Conservation (phyloP, 2,113 vertebrate genomes). For the Notiomystis cincta region DNA sequence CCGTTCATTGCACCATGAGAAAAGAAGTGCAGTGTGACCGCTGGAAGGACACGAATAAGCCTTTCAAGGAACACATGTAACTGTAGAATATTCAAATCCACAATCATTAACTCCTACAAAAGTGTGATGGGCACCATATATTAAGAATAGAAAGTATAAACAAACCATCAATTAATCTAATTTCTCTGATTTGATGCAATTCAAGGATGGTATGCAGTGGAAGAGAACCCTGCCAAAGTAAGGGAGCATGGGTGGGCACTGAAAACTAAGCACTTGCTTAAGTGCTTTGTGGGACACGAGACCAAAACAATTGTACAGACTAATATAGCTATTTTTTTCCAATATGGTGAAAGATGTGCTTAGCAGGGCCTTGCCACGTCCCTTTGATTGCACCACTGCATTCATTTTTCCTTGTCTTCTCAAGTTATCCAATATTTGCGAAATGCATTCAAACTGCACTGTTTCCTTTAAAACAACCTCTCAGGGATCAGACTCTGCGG, state of each 20-base stretch:
- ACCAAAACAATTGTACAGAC: not conserved
- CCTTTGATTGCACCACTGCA: not conserved
- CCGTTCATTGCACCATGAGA: fast-evolving
- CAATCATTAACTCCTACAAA: not conserved
- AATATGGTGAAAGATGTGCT: not conserved
- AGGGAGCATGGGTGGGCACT: not conserved
- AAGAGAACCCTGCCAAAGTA: not conserved
- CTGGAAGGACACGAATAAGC: not conserved
- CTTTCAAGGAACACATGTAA: not conserved
- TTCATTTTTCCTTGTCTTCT: not conserved
- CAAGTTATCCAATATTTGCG: not conserved
- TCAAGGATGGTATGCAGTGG: not conserved
- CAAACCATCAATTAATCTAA: not conserved
- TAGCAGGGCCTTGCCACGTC: fast-evolving
- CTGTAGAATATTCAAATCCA: not conserved
- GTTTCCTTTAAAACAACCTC: not conserved
- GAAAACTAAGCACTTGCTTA: not conserved
- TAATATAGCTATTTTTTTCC: not conserved
- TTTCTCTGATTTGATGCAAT: not conserved
- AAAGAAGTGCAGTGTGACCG: not conserved
- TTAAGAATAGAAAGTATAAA: not conserved
- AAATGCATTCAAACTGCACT: not conserved
- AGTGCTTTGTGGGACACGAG: not conserved
- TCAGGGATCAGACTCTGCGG: not conserved
- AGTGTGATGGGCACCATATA: not conserved